A percentile compares a stretch with the other conserved stretches of the same genome.
phyloP scores from a whole-genome alignment of 2,888 invertebrate species.

The Drosophila flavopinicola region DNA sequence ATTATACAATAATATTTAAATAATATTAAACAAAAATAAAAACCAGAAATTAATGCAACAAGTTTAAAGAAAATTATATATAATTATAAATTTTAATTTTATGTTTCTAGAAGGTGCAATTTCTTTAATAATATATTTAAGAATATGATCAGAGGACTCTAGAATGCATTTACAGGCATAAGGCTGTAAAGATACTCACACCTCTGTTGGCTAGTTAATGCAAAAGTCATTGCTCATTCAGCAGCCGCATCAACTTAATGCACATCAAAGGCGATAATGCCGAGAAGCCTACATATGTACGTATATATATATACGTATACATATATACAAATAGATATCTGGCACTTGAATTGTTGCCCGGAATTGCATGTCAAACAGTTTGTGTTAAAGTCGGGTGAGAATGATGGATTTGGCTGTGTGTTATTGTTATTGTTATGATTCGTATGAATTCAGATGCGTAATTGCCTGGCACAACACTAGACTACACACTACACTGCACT shows the following conservation, averaged over 20 bases:
- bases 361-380: slow-evolving; percentile 58
- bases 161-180: no score
- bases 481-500: slow-evolving; percentile 1
- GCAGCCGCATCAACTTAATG: slow-evolving; percentile 50
- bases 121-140: no score
- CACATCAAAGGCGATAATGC: slow-evolving; percentile 48
- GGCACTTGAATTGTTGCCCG: slow-evolving; percentile 53
- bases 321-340: slow-evolving; percentile 1
- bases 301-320: no score
- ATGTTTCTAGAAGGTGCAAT: no score
- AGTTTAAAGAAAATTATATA: no score
- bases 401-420: slow-evolving; percentile 60
- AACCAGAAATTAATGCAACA: no score
- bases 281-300: slow-evolving; percentile 27
- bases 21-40: no score
- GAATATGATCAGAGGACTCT: no score
- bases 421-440: slow-evolving; percentile 80
- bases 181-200: slow-evolving; percentile 5
- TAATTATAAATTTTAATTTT: no score
- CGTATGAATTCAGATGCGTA: slow-evolving; percentile 68
- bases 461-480: slow-evolving; percentile 52
- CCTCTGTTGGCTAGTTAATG: slow-evolving; percentile 14
- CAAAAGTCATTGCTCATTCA: slow-evolving; percentile 37
- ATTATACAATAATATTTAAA: no score
- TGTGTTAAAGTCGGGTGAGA: slow-evolving; percentile 21